phyloP scores from a whole-genome alignment of 2,888 invertebrate species.

The Heliconius charithonia region DNA sequence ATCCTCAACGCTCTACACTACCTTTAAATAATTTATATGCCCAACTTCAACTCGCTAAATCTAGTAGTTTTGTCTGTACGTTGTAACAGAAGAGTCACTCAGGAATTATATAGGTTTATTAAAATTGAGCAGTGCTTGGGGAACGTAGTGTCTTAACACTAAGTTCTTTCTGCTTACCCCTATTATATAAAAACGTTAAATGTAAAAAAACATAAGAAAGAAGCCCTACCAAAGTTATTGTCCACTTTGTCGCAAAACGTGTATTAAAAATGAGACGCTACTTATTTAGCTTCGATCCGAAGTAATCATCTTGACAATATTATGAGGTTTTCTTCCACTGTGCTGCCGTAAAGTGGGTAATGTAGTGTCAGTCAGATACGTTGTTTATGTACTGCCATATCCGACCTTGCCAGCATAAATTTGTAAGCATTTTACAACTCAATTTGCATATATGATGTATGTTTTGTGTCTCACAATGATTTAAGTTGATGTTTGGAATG shows the following conservation, averaged over 20 bases:
- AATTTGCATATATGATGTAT: not conserved
- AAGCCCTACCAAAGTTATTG: slow-evolving; percentile 23
- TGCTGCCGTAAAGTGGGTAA: slow-evolving; percentile 1
- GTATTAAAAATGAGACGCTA: slow-evolving; percentile 8
- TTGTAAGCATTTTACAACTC: not conserved
- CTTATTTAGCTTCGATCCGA: slow-evolving; percentile 34
- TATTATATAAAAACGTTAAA: too few relatives aligned
- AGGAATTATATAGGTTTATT: too few relatives aligned
- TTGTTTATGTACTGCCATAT: not conserved
- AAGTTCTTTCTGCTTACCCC: too few relatives aligned
- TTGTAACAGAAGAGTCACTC: too few relatives aligned
- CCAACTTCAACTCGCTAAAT: too few relatives aligned
- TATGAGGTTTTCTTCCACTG: slow-evolving; percentile 9
- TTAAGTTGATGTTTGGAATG: not conserved
- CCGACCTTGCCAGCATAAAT: not conserved
- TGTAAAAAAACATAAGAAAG: not conserved
- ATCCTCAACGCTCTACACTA: too few relatives aligned
- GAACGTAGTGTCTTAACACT: too few relatives aligned
- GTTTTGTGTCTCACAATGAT: not conserved
- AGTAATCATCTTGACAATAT: not conserved
- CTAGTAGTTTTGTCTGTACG: too few relatives aligned
- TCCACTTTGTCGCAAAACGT: not conserved
- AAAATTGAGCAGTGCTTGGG: too few relatives aligned
- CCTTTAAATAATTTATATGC: too few relatives aligned
- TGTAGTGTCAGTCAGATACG: not conserved